Conservation (phyloP, 2,113 vertebrate species). For the Burhinus bistriatus region DNA sequence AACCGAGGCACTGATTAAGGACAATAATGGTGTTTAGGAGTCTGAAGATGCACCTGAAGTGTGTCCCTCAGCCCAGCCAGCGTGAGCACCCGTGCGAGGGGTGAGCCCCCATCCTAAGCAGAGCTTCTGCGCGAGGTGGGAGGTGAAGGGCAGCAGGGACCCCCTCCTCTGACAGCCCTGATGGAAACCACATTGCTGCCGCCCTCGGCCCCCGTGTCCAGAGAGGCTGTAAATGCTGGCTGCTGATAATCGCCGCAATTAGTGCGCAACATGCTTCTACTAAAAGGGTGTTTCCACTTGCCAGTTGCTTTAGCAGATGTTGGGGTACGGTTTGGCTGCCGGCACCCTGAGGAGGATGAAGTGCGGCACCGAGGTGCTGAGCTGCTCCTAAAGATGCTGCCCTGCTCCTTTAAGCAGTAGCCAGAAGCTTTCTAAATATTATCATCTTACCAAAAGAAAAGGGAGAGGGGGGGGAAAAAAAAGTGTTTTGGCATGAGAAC, state of each 20-base stretch:
- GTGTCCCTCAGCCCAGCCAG: not conserved
- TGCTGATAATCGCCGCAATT: conserved; percentile 50
- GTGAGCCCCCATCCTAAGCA: not conserved
- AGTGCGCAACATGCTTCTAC: not conserved
- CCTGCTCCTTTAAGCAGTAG: conserved; percentile 13
- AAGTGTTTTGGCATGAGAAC: conserved; percentile 74
- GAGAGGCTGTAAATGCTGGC: conserved; percentile 42
- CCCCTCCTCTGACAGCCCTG: conserved; percentile 13
- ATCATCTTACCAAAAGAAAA: conserved; percentile 63
- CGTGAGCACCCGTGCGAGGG: rapidly evolving
- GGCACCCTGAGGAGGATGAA: not conserved
- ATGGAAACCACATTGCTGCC: conserved; percentile 56
- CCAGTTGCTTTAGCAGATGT: conserved; percentile 7
- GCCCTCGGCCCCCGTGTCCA: not conserved
- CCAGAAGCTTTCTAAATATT: conserved; percentile 49
- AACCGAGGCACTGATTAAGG: not conserved
- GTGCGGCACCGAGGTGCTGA: not conserved
- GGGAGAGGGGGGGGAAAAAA: not conserved
- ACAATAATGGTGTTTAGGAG: not conserved
- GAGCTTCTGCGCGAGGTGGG: not conserved
- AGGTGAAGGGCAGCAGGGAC: not conserved
- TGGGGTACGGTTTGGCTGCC: not conserved
- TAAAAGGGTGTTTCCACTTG: conserved; percentile 12
- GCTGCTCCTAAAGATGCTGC: not conserved
- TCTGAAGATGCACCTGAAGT: not conserved